phyloP scores from a whole-genome alignment of 2,113 vertebrate genomes.

The Tetraodon nigroviridis region DNA sequence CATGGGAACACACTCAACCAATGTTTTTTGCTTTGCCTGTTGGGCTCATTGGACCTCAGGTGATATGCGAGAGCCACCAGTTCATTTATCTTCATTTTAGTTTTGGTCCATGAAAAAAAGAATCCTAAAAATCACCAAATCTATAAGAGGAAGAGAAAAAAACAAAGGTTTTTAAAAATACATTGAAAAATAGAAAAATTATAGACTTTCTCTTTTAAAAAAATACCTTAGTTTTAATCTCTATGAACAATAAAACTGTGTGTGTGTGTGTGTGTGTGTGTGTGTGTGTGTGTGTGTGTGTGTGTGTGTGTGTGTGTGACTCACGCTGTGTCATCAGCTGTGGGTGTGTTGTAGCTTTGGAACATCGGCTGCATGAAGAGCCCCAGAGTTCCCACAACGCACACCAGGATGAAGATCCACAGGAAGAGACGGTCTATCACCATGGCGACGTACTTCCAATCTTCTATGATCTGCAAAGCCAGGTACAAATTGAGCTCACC shows the following conservation, averaged over 20 bases:
- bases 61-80: neutral
- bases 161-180: neutral
- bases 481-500: no score
- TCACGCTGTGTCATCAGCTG: conserved; percentile 65
- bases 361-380: conserved; percentile 80
- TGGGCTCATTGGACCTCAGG: neutral
- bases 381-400: conserved; percentile 76
- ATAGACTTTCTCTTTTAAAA: no score
- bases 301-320: conserved; percentile 10
- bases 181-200: neutral
- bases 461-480: conserved; percentile 73
- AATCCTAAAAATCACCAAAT: conserved; percentile 61
- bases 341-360: conserved; percentile 74
- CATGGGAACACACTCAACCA: neutral
- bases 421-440: conserved; percentile 80
- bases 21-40: neutral
- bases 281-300: no score
- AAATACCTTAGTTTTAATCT: no score
- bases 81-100: neutral
- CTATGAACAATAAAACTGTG: no score
- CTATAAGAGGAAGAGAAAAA: conserved; percentile 35
- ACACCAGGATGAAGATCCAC: conserved; percentile 81
- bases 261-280: neutral
- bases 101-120: neutral
- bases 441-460: conserved; percentile 82